Evolutionary conservation across 2,888 invertebrate genomes (phyloP), one percentile per base, ranked within the genome.

Genomic region (Archips crataeganus): DNA sequence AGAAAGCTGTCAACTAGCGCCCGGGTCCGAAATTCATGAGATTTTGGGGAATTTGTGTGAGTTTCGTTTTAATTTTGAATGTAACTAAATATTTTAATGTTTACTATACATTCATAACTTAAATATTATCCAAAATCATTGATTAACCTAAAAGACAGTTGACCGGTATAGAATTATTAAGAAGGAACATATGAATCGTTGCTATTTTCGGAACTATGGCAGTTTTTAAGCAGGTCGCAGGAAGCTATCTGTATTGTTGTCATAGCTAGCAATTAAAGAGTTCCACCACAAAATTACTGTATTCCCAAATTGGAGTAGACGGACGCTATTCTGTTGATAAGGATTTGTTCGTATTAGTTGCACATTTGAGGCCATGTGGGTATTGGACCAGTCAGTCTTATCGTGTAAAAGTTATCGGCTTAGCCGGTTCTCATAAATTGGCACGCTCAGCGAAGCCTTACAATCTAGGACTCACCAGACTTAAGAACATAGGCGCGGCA

Each of bases 401-500:
- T 54, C 9, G 11, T 63, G 39, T 64, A 39, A 57, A 47, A 65
- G 45, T 57, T 70, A 70, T 39, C n/a, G 59, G 65, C 69, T 61
- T 71, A 66, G 39, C 23, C 61, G 63, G 83, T 87, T 86, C 82
- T 88, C 85, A 84, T 84, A 87, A 89, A 90, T 89, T 87, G 89
- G 89, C 90, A 90, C 89, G 88, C 80, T 86, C 78, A 76, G 85
- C 83, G 93, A 94, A 93, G 89, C 92, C 94, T 93, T 94, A 94
- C 84, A 90, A 90, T 84, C 86, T 93, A 94, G 83, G 87, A 94
- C 94, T 94, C 88, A 94, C 94, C 94, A 90, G 89, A 88, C 89
- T 88, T 87, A 88, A 86, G 90, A 85, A 89, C 94, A 94, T 94
- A 93, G 94, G 94, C 94, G 94, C 94, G 92, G 93, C 93, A 65